Percentiles rank a stretch among this genome's conserved stretches.
These are phyloP conservation scores for Orthosia incerta DNA, from an alignment of 2,888 invertebrate genomes.

Conservation along the genomic window DNA sequence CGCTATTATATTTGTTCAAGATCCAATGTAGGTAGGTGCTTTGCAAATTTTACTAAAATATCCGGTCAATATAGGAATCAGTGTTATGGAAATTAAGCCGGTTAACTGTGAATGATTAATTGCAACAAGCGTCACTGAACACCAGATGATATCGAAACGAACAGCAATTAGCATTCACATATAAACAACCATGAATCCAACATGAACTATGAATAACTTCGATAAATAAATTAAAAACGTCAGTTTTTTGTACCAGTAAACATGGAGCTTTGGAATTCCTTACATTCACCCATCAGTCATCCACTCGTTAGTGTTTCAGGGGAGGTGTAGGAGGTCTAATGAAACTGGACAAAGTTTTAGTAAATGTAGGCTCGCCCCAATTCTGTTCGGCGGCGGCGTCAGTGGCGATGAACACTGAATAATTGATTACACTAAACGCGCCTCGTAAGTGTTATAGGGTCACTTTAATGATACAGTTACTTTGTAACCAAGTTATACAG, in stretches of 20 bases:
- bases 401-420: constrained; percentile 66
- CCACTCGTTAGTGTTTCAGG: constrained; percentile 10
- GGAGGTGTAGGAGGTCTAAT: constrained; percentile 48
- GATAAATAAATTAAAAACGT: constrained; percentile 44
- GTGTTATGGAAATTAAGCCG: constrained; percentile 32
- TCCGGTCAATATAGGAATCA: constrained; percentile 26
- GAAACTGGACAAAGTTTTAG: constrained; percentile 61
- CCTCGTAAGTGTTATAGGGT: constrained; percentile 51
- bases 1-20: constrained; percentile 33
- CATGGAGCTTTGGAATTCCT: constrained; percentile 32
- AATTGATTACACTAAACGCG: constrained; percentile 64
- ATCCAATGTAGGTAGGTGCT: constrained; percentile 30
- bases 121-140: constrained; percentile 48
- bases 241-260: constrained; percentile 30
- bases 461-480: constrained; percentile 50
- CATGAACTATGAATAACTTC: constrained; percentile 1
- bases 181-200: constrained; percentile 48
- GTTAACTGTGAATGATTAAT: constrained; percentile 62
- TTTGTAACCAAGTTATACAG: constrained; percentile 24
- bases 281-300: constrained; percentile 5
- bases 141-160: constrained; percentile 45
- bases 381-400: constrained; percentile 64
- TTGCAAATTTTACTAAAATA: constrained; percentile 18
- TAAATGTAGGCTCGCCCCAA: constrained; percentile 67
- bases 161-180: constrained; percentile 55